Evolutionary conservation across 2,113 vertebrate species (phyloP), one percentile per base, ranked within the genome.

Genomic region (Thymallus thymallus): DNA sequence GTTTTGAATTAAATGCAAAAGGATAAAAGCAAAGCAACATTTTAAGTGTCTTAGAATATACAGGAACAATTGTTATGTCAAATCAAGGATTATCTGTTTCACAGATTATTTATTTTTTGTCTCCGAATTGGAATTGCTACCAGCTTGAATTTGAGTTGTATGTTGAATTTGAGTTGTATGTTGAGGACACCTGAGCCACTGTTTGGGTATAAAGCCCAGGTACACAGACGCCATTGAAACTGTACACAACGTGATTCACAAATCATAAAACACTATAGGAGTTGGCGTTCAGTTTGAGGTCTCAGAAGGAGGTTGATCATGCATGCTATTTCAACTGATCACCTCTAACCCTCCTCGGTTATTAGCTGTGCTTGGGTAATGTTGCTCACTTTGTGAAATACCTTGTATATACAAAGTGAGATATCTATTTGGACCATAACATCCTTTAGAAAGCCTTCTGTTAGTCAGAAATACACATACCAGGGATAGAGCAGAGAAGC

Each of bases 201-300:
- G 81, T 81, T 88, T 84, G 84, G 71, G 67, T 13, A 65, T 73
- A 51, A 56, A 30, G 64, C 55, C 71, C 68, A 66, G 10, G 12
- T 69, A 74, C 71, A 68, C 56, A 22, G 7, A n/a, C 20, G 30
- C 48, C 55, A 75, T 51, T 63, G 29, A 23, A 76, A 85, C 86
- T 69, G 80, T 73, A 84, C 84, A 88, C 83, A 86, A 82, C 86
- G 87, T 81, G 88, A 82, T 80, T 75, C 75, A 86, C 74, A 71
- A 85, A 75, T 86, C 78, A 30, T 6, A 76, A 72, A 74, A 83
- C 80, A 64, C 22, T 75, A 75, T 68, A 76, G 76, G 82, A 84
- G 79, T 71, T 23, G 68, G 65, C 56, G 5, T 60, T 60, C 35
- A 41, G 9, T n/a, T 20, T 35, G 26, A 29, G 65, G 65, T 18